phyloP scores from a whole-genome alignment of 2,113 vertebrate genomes.

The Numida meleagris region DNA sequence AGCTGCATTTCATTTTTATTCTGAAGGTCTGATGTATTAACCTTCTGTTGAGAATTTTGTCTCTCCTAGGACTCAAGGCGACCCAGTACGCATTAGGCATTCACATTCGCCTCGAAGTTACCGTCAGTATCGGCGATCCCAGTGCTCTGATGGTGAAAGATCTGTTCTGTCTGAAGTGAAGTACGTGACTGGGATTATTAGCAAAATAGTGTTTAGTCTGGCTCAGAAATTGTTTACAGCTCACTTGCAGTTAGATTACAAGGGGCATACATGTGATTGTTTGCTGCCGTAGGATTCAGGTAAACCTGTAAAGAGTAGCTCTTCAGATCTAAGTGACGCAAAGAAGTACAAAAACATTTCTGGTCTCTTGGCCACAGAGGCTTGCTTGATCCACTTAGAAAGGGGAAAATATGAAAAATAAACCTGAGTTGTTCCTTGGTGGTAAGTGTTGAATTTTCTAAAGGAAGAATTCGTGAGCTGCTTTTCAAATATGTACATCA shows the following conservation, averaged over 20 bases:
- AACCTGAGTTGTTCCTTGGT: background rate
- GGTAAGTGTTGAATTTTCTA: background rate
- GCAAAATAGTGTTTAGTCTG: background rate
- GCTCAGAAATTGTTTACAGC: background rate
- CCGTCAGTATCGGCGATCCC: slow-evolving; percentile 86
- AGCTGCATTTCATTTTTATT: background rate
- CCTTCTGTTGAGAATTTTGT: background rate
- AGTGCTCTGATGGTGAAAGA: slow-evolving; percentile 89
- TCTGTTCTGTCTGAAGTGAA: slow-evolving; percentile 91
- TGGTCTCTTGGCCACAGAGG: background rate
- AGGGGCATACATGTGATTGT: background rate
- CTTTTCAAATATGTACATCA: background rate
- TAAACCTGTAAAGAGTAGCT: background rate
- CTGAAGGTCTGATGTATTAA: background rate
- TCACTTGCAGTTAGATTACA: background rate
- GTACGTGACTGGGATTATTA: slow-evolving; percentile 70
- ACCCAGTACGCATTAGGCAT: slow-evolving; percentile 86
- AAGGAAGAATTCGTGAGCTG: background rate
- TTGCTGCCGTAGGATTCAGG: background rate
- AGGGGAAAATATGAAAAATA: background rate
- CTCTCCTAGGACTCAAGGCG: slow-evolving; percentile 85
- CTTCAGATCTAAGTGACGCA: background rate
- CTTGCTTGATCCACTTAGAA: background rate
- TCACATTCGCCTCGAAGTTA: slow-evolving; percentile 88
- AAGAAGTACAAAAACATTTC: background rate